These are phyloP conservation scores for Mycteria americana DNA, from an alignment of 2,797 vertebrate species.

Conservation along the genomic window DNA sequence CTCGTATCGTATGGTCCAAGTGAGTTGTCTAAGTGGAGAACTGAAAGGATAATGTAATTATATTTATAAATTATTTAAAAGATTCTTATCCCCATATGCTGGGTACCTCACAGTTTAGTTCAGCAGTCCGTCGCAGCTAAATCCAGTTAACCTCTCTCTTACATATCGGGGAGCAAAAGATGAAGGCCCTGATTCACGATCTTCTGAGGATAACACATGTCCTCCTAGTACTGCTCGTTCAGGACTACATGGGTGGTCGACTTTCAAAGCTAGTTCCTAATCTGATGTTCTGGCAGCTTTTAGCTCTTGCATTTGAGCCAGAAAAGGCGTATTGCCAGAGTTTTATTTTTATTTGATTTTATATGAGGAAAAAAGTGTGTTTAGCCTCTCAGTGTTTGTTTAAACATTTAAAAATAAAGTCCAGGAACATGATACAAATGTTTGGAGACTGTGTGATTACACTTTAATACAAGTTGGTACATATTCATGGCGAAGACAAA, in stretches of 20 bases:
- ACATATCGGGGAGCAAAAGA: neutral
- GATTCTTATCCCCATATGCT: neutral
- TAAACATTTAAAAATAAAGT: neutral
- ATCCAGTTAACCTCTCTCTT: neutral
- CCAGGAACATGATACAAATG: neutral
- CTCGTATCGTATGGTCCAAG: conserved; percentile 76
- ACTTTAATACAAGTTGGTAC: neutral
- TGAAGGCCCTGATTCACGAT: neutral
- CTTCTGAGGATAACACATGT: neutral
- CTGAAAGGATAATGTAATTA: conserved; percentile 57
- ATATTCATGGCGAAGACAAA: neutral
- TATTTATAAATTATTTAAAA: neutral
- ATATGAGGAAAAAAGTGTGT: neutral
- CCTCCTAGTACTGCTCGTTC: neutral
- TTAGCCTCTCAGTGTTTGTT: neutral
- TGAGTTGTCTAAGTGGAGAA: conserved; percentile 83
- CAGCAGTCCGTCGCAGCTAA: neutral
- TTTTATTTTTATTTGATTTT: neutral
- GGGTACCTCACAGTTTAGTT: neutral
- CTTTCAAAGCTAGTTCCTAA: neutral
- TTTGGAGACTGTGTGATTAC: neutral
- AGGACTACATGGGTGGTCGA: neutral
- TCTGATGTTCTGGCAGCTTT: neutral
- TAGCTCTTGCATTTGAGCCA: neutral
- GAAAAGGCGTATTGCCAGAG: neutral